phyloP scores from a whole-genome alignment of 2,113 vertebrate species.

The Eulemur macaco region DNA sequence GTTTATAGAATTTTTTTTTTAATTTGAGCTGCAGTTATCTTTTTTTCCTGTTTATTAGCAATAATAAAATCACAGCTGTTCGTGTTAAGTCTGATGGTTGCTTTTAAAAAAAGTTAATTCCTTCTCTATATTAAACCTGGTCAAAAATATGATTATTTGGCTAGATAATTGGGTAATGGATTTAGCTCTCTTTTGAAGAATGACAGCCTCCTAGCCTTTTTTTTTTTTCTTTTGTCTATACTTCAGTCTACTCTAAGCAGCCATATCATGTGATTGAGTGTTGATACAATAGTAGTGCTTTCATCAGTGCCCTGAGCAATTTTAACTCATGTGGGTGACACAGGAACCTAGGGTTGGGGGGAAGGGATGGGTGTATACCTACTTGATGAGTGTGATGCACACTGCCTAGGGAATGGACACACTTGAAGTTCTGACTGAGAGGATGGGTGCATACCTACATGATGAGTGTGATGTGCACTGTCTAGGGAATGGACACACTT shows the following conservation, averaged over 20 bases:
- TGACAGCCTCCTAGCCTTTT: not conserved
- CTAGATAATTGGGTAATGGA: not conserved
- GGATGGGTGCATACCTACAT: no score
- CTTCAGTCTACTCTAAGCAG: not conserved
- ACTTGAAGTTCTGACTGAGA: no score
- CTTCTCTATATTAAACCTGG: not conserved
- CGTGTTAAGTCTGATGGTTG: not conserved
- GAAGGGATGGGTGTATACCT: no score
- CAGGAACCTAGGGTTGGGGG: not conserved
- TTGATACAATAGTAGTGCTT: not conserved
- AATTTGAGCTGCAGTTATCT: not conserved
- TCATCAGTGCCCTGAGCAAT: not conserved
- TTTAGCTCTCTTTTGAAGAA: not conserved
- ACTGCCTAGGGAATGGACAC: no score
- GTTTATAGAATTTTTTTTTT: not conserved
- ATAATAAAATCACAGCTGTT: conserved; percentile 1
- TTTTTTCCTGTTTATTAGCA: not conserved
- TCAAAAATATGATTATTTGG: not conserved
- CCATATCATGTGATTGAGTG: not conserved
- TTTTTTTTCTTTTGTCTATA: not conserved
- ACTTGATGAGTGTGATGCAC: no score
- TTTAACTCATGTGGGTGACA: not conserved
- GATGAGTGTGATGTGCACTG: no score
- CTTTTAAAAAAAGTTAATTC: not conserved
- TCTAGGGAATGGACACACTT: no score